Evolutionary conservation across 2,888 invertebrate genomes (phyloP).

Genomic region (Byasa hedistus): DNA sequence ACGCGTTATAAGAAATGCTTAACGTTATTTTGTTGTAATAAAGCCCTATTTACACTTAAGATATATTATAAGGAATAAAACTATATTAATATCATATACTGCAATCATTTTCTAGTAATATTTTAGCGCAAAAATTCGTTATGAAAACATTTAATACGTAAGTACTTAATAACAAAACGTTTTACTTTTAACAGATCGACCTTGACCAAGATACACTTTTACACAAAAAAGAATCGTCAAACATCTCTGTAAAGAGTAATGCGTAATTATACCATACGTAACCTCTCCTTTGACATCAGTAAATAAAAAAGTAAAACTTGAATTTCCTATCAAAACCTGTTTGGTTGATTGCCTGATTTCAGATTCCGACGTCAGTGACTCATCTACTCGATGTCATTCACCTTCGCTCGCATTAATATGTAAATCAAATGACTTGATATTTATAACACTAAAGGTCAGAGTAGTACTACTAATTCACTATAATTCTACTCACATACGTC

Average conservation of each 20-base stretch:
- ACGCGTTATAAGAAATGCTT: conserved; percentile 10
- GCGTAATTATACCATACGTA: too few relatives aligned
- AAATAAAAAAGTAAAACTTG: not conserved
- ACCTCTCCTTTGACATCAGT: too few relatives aligned
- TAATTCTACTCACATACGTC: too few relatives aligned
- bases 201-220: too few relatives aligned
- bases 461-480: conserved; percentile 3
- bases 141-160: too few relatives aligned
- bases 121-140: too few relatives aligned
- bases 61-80: not conserved
- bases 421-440: conserved; percentile 34
- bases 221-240: too few relatives aligned
- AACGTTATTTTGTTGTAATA: not conserved
- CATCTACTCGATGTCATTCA: conserved; percentile 53
- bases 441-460: conserved; percentile 22
- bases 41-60: not conserved
- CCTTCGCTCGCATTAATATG: conserved; percentile 38
- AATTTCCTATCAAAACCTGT: not conserved
- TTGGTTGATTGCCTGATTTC: conserved; percentile 37
- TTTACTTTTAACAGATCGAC: too few relatives aligned
- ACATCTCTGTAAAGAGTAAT: too few relatives aligned
- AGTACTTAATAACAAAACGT: too few relatives aligned
- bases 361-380: conserved; percentile 44
- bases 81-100: too few relatives aligned
- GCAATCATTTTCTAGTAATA: too few relatives aligned